Conservation (phyloP, 2,888 invertebrate species). For the Thera britannica region DNA sequence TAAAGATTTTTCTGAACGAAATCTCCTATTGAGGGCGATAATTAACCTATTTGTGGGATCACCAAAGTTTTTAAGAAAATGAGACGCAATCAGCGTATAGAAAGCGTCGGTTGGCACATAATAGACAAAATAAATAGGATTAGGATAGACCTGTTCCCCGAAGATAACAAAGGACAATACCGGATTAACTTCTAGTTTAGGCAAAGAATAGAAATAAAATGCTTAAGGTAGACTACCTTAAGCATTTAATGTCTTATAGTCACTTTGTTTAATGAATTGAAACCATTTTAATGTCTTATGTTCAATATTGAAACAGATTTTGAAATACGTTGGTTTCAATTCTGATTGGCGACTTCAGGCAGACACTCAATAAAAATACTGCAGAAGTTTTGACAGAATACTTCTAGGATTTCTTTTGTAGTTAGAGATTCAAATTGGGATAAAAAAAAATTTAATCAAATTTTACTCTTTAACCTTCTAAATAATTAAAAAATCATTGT, state of each 20-base stretch:
- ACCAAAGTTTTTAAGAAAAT: conserved; percentile 48
- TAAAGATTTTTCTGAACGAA: conserved; percentile 17
- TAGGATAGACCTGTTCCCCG: conserved; percentile 7
- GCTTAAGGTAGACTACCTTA: background rate
- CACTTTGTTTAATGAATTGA: too few relatives aligned
- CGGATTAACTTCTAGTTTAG: background rate
- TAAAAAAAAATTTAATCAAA: too few relatives aligned
- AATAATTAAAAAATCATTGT: background rate
- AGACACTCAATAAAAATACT: too few relatives aligned
- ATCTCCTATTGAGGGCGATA: conserved; percentile 36
- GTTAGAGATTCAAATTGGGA: too few relatives aligned
- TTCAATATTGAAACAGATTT: too few relatives aligned
- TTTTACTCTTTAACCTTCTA: too few relatives aligned
- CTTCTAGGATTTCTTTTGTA: too few relatives aligned
- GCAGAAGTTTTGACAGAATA: too few relatives aligned
- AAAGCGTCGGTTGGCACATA: conserved; percentile 17
- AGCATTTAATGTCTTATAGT: too few relatives aligned
- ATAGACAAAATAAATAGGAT: conserved; percentile 28
- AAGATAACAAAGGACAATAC: conserved; percentile 11
- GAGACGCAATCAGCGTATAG: conserved; percentile 39
- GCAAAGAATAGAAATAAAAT: background rate
- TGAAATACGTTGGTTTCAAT: too few relatives aligned
- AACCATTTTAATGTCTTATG: too few relatives aligned
- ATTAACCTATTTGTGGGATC: conserved; percentile 48
- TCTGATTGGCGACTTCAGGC: too few relatives aligned